Base-by-base conservation (phyloP, 2,113 vertebrate genomes). In the Empidonax traillii region DNA sequence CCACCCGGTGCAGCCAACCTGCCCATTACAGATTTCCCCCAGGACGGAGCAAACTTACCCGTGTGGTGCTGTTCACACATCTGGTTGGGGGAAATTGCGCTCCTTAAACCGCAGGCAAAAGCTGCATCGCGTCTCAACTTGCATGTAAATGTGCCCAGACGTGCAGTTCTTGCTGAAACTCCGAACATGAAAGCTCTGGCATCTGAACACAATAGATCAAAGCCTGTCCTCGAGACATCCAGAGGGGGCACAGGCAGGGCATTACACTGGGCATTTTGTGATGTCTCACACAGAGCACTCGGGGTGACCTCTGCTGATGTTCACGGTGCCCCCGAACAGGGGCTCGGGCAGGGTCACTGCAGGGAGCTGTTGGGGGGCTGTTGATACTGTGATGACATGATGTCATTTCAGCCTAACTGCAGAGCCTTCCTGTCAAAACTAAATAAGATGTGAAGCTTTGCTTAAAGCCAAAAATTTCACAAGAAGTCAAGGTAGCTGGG, bases 211-310 rank as follows among this genome's bases (percentile, higher is more conserved):
- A 13, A 56, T 9, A 77, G 30, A 27, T 35, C 4, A n/a, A 52
- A 59, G n/a, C 9, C 22, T 55, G 2, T 37, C 44, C 24, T 35
- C 3, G 2, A 0, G 20, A 22, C 28, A 37, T n/a, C 33, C 58
- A 53, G 16, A 67, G 33, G 21, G 24, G 24, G 20, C 15, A 30
- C 30, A 12, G 9, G 37, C 49, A 33, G 46, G 46, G 16, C 33
- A 21, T 13, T 19, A 14, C 16, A 3, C 3, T 22, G n/a, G 44
- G 71, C 10, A 14, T 77, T 80, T 63, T 14, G 63, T 12, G 14
- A 15, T 47, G 37, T 25, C 63, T 47, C 44, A 6, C 35, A 44
- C 12, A 19, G 41, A 89, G 43, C 22, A 2, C 10, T 30, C 31
- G 31, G 23, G 22, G 44, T 1, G 1, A 41, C 41, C 37, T n/a